phyloP scores from a whole-genome alignment of 2,797 vertebrate genomes.

The Rachycentron canadum region DNA sequence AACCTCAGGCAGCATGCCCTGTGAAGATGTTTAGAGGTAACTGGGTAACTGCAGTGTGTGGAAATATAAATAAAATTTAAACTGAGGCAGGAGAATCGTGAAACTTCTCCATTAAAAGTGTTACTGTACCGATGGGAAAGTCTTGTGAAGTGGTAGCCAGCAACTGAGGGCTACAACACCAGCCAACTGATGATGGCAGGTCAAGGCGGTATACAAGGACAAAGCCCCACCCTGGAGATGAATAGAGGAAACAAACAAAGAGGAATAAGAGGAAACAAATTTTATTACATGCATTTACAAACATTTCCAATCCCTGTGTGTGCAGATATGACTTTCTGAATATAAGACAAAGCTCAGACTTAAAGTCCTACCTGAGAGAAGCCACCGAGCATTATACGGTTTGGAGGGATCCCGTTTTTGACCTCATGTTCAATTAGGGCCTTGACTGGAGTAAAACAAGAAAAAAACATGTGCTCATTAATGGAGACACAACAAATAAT shows the following conservation, averaged over 20 bases:
- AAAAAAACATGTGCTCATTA: constrained; percentile 16
- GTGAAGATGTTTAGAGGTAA: not conserved
- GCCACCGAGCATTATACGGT: constrained; percentile 95
- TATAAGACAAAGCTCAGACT: not conserved
- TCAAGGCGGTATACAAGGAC: constrained; percentile 97
- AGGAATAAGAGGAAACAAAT: not conserved
- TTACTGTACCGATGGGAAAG: constrained; percentile 91
- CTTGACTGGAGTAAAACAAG: constrained; percentile 86
- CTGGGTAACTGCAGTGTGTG: not conserved
- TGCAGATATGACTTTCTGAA: not conserved
- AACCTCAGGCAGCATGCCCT: too few species aligned
- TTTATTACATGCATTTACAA: not conserved
- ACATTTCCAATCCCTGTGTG: not conserved
- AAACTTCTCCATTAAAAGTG: not conserved
- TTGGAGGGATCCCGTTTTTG: constrained; percentile 95
- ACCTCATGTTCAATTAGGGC: constrained; percentile 96
- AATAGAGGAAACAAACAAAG: not conserved
- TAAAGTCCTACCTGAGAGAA: constrained; percentile 94
- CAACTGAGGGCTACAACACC: constrained; percentile 97
- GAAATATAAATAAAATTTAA: not conserved
- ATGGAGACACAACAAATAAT: not conserved
- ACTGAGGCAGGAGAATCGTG: not conserved
- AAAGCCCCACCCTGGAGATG: constrained; percentile 93
- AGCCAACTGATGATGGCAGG: constrained; percentile 94
- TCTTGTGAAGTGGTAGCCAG: constrained; percentile 96